Conservation (phyloP, 2,797 vertebrate genomes). For the Intellagama lesueurii region DNA sequence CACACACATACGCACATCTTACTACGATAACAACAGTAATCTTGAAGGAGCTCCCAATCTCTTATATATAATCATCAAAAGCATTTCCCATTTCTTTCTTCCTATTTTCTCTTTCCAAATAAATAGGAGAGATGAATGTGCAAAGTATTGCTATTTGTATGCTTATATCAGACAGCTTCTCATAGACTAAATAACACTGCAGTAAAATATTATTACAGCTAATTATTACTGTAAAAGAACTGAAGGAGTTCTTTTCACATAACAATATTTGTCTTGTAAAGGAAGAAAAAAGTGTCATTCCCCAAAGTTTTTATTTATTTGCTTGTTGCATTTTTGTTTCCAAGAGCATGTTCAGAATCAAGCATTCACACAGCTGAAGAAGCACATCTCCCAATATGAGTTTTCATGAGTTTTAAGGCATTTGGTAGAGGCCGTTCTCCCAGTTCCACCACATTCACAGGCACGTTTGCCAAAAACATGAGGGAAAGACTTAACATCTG, state of each 20-base stretch:
- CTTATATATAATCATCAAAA: neutral
- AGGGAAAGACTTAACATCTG: no score
- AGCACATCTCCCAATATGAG: no score
- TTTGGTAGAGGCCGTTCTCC: no score
- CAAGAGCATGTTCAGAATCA: no score
- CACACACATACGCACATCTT: neutral
- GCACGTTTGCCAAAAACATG: no score
- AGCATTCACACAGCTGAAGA: no score
- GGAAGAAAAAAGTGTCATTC: neutral
- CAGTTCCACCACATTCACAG: no score
- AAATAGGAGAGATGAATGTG: neutral
- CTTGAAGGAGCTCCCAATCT: neutral
- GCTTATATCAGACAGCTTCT: neutral
- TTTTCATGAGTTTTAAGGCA: no score
- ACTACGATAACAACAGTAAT: slow-evolving; percentile 2
- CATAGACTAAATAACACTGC: neutral
- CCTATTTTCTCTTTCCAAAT: slow-evolving; percentile 12
- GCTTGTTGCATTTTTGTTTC: neutral
- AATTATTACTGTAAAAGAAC: neutral
- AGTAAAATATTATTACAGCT: neutral
- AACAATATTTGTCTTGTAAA: neutral
- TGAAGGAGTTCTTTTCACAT: neutral
- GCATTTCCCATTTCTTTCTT: neutral
- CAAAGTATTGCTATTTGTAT: neutral
- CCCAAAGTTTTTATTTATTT: neutral